Percentiles rank a stretch among this genome's conserved stretches.
phyloP scores from a whole-genome alignment of 2,113 vertebrate species.

The Poicephalus meyeri region DNA sequence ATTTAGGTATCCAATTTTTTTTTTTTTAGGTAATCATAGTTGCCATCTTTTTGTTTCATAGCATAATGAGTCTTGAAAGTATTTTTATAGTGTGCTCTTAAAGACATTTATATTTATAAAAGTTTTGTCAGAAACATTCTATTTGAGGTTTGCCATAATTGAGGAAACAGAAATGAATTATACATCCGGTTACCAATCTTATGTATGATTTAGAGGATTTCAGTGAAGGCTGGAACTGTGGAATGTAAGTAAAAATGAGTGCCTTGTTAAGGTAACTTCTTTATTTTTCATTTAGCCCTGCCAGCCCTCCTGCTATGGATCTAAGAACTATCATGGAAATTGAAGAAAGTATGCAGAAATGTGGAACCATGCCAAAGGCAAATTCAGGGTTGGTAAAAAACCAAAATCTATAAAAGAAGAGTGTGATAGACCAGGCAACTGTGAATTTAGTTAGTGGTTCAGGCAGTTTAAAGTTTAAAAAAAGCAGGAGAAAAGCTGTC shows the following conservation, averaged over 20 bases:
- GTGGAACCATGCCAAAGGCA: slow-evolving; percentile 84
- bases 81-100: slow-evolving; percentile 39
- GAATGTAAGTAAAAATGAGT: slow-evolving; percentile 49
- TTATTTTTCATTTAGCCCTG: slow-evolving; percentile 73
- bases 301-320: slow-evolving; percentile 86
- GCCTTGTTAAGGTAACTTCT: slow-evolving; percentile 49
- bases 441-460: slow-evolving; percentile 33
- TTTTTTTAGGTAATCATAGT: slow-evolving; percentile 10
- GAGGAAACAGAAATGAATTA: slow-evolving; percentile 60
- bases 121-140: slow-evolving; percentile 51
- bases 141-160: slow-evolving; percentile 69
- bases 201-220: slow-evolving; percentile 52
- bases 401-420: slow-evolving; percentile 37
- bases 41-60: slow-evolving; percentile 13
- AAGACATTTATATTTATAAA: slow-evolving; percentile 34
- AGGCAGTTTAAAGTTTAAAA: background rate
- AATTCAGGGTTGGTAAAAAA: slow-evolving; percentile 77
- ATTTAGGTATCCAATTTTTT: background rate
- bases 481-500: background rate
- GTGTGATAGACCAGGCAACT: background rate
- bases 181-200: slow-evolving; percentile 37
- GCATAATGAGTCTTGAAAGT: background rate
- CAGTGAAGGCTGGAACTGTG: slow-evolving; percentile 35
- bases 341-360: slow-evolving; percentile 87
- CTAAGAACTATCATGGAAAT: slow-evolving; percentile 96